Base-by-base conservation (phyloP, 1,140 invertebrate genomes). In the Heliothis virescens region DNA sequence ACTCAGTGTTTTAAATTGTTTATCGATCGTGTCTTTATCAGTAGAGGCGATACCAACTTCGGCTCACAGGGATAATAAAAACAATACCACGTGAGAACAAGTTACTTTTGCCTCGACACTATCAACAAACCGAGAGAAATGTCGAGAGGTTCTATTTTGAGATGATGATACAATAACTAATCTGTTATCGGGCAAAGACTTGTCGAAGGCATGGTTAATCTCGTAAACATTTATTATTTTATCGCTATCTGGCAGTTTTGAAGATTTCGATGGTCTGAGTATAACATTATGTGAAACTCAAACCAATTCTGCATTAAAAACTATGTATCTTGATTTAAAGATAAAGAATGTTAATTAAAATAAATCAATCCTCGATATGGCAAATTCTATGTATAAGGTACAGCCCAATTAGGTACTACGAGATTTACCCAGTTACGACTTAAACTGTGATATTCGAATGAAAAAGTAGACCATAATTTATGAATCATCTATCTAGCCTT, bases 161-260 rank as follows among this genome's bases (percentile, higher is more conserved):
- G 86, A 84, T 83, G 79, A 86, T 89, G 90, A 91, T 91, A 90
- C 86, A 89, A 90, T 88, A 90, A 78, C 84, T 89, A 84, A 91
- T 90, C 87, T 87, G 82, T 88, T 94, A 94, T 94, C 93, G 93
- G 92, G 85, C 92, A 93, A 93, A 94, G 93, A 91, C 92, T 81
- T 81, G 79, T 83, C 79, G 72, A 50, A 82, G 59, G 73, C 34
- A 41, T 41, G 34, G 34, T 41, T 76, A 63, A 76, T 76, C 73
- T 62, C 79, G 60, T 80, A 82, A 81, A 81, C 79, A 82, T 67
- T 77, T 63, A 53, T 67, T 55, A 26, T 10, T 41, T 21, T 65
- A 65, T 65, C 74, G 7, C 26, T 48, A 26, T 74, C 41, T 74
- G 34, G 11, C 52, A 57, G 34, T 41, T 41, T 41, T 41, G 34